Conservation (phyloP, 1,140 invertebrate species). For the Diplogasteroides magnus region DNA sequence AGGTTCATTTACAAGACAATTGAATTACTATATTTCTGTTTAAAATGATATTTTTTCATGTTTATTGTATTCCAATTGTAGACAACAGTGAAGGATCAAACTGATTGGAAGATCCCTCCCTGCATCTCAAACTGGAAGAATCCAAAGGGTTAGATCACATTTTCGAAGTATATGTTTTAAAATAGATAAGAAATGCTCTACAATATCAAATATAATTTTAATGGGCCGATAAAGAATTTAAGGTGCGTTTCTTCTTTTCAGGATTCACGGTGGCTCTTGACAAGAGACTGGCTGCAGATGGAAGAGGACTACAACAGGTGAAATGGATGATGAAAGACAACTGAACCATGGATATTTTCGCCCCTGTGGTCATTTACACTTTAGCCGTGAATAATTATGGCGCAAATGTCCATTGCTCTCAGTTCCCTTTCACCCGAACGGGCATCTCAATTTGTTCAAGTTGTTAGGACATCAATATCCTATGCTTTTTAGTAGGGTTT, state of each 20-base stretch:
- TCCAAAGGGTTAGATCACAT: slow-evolving; percentile 67
- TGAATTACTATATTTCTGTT: background rate
- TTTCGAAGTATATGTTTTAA: background rate
- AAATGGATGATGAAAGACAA: too few species aligned
- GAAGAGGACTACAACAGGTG: slow-evolving; percentile 87
- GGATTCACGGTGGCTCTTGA: slow-evolving; percentile 92
- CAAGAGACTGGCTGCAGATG: slow-evolving; percentile 94
- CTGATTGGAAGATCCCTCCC: slow-evolving; percentile 99
- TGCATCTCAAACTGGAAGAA: slow-evolving; percentile 99
- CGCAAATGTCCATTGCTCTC: too few species aligned
- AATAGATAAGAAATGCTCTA: background rate
- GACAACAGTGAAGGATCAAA: slow-evolving; percentile 94
- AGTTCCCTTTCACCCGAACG: too few species aligned
- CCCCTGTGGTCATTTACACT: too few species aligned
- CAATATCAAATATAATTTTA: background rate
- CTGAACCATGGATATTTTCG: too few species aligned
- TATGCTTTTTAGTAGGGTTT: too few species aligned
- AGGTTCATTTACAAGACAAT: slow-evolving; percentile 57
- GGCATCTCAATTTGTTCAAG: too few species aligned
- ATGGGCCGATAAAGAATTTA: background rate
- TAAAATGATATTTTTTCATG: slow-evolving; percentile 5
- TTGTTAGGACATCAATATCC: too few species aligned
- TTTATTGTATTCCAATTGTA: slow-evolving; percentile 29
- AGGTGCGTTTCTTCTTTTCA: background rate
- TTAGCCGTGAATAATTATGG: too few species aligned